A percentile compares a stretch with the other conserved stretches of the same genome.
phyloP scores from a whole-genome alignment of 2,888 invertebrate genomes.

The Callosobruchus maculatus region DNA sequence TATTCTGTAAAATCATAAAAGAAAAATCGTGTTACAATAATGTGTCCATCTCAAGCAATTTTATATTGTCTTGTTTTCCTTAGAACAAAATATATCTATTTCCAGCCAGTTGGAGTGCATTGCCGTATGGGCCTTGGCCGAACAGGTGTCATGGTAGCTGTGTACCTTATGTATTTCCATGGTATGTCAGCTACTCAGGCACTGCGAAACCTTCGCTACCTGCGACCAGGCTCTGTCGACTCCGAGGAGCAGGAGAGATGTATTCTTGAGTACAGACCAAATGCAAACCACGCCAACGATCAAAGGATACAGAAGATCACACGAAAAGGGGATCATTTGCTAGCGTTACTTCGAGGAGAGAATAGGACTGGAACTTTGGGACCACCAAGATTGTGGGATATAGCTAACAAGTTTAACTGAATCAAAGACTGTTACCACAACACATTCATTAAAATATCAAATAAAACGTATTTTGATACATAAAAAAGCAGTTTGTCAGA shows the following conservation, averaged over 20 bases:
- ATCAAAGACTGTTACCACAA: no score
- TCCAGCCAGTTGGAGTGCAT: conserved; percentile 24
- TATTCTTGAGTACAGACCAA: conserved; percentile 15
- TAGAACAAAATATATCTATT: background rate
- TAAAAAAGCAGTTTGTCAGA: no score
- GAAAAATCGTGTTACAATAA: no score
- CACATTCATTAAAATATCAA: no score
- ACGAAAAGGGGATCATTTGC: conserved; percentile 13
- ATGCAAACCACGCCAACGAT: conserved; percentile 18
- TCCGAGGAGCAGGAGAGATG: conserved; percentile 56
- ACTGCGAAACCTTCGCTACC: conserved; percentile 56
- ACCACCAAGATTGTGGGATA: conserved; percentile 13
- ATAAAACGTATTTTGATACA: no score
- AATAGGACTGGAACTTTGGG: conserved; percentile 18
- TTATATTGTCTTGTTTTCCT: no score
- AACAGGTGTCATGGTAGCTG: conserved; percentile 70
- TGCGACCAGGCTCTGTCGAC: conserved; percentile 62
- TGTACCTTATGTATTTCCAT: conserved; percentile 64
- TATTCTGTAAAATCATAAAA: no score
- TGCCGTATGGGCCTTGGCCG: conserved; percentile 68
- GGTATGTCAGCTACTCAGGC: conserved; percentile 61
- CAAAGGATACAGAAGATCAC: conserved; percentile 16
- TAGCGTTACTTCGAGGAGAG: conserved; percentile 13
- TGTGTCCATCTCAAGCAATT: no score
- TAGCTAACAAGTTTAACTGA: background rate